Evolutionary conservation across 2,113 vertebrate species (phyloP), one percentile per base, ranked within the genome.

Genomic region (Hiodon tergisus): DNA sequence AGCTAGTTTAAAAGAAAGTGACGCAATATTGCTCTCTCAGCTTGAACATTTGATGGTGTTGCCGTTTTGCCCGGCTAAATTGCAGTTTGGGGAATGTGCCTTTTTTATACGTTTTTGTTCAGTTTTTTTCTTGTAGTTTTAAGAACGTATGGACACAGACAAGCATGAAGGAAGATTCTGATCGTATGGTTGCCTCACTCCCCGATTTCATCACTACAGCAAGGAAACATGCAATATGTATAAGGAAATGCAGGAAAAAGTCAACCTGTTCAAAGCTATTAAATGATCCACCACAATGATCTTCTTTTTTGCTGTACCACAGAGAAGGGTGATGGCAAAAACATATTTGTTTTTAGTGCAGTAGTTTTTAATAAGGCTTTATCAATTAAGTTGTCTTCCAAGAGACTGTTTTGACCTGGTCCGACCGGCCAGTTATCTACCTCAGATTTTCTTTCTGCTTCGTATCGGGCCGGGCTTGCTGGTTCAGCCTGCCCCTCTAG

Each of bases 351-450:
- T 93, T 88, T 90, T 82, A 84, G 88, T 91, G 91, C 86, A 83
- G 91, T 85, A 71, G 79, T 69, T 76, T 91, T 85, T 91, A 86
- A 88, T 93, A 94, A 92, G 86, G 70, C 90, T 88, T 87, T 90
- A 87, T 90, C 89, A 89, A 91, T 92, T 92, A 90, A 90, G 91
- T 94, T 92, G 92, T 92, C 92, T 93, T 94, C 90, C 91, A 93
- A 91, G 51, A 74, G 91, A 93, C 92, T 92, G 89, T 94, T 93
- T 93, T 92, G 91, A 93, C 94, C 95, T 96, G 92, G 90, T 94
- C 95, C 90, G 90, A 91, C 87, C 93, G 96, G 94, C 96, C 95
- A 90, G 90, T 93, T 94, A 98, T 97, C 96, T 99, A 99, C 97
- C 96, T 98, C 97, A 98, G 91, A 94, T 93, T 95, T 93, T 83